Evolutionary conservation across 2,113 vertebrate species (phyloP).

Genomic region (Nesoenas mayeri): DNA sequence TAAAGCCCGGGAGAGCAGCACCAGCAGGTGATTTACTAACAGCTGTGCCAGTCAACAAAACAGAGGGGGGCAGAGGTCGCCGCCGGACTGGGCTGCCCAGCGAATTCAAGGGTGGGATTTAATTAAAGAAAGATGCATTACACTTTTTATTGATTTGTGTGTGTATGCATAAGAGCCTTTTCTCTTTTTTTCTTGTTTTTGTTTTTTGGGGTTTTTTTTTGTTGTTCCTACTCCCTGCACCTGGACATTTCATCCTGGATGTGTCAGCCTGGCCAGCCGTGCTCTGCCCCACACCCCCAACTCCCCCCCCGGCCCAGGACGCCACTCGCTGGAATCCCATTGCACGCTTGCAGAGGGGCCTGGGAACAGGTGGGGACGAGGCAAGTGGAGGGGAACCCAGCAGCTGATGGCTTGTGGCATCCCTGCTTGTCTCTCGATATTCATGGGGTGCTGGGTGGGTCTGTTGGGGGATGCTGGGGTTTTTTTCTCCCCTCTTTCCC

Average conservation of each 20-base stretch:
- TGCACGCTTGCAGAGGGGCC: background rate
- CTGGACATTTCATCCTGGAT: slow-evolving; percentile 33
- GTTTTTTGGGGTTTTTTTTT: too few species aligned
- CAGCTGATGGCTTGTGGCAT: background rate
- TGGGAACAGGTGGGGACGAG: slow-evolving; percentile 44
- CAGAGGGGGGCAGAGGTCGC: slow-evolving; percentile 35
- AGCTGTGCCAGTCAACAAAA: slow-evolving; percentile 68
- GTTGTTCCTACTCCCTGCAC: background rate
- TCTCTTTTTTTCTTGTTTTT: background rate
- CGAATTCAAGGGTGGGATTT: slow-evolving; percentile 21
- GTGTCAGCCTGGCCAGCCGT: background rate
- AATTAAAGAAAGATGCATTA: slow-evolving; percentile 67
- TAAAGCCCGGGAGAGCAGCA: slow-evolving; percentile 1
- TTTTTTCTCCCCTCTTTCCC: background rate
- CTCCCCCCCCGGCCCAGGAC: background rate
- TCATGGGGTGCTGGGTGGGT: background rate
- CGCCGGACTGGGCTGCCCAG: background rate
- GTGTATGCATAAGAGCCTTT: accelerated
- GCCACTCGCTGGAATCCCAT: background rate
- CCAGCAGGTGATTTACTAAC: slow-evolving; percentile 71
- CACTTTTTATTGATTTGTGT: slow-evolving; percentile 34
- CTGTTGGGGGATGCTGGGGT: background rate
- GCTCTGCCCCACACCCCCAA: background rate
- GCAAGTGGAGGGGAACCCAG: background rate
- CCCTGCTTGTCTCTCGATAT: background rate